Percentiles rank a stretch among this genome's conserved stretches.
phyloP scores from a whole-genome alignment of 1,140 invertebrate species.

The Mylabris phalerata region DNA sequence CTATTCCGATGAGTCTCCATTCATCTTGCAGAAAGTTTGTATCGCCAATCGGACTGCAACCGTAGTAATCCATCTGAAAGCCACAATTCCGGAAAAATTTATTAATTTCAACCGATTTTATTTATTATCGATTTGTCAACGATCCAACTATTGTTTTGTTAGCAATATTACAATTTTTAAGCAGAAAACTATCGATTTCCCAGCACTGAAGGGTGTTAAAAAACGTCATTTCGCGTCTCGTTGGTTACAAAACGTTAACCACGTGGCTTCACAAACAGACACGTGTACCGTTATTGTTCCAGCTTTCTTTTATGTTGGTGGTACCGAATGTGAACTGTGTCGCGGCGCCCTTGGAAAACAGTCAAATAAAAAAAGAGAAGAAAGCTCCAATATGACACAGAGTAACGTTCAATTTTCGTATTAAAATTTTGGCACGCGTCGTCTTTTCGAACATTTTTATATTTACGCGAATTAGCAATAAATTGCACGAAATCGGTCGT shows the following conservation, averaged over 20 bases:
- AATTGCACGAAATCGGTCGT: slow-evolving; percentile 36
- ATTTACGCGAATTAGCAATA: slow-evolving; percentile 37
- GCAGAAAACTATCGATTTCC: slow-evolving; percentile 2
- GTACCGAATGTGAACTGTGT: slow-evolving; percentile 10
- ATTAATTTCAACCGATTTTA: slow-evolving; percentile 8
- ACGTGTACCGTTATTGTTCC: slow-evolving; percentile 31
- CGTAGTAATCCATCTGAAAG: not conserved
- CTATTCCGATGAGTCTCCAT: no score
- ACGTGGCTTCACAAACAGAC: slow-evolving; percentile 32
- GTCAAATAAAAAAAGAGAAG: slow-evolving; percentile 1
- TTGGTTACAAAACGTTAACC: slow-evolving; percentile 33
- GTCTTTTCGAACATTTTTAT: slow-evolving; percentile 25
- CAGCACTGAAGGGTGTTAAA: slow-evolving; percentile 26
- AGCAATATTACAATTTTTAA: no score
- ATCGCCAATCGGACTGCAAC: no score
- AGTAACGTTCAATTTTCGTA: slow-evolving; percentile 7
- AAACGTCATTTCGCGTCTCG: slow-evolving; percentile 34
- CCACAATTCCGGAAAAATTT: slow-evolving; percentile 6
- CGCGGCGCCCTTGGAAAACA: slow-evolving; percentile 21
- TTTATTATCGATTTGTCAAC: no score
- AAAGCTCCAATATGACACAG: not conserved
- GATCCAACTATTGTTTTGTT: no score
- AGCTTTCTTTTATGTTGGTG: slow-evolving; percentile 30
- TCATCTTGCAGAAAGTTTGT: no score
- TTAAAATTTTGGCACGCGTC: not conserved